Evolutionary conservation across 1,140 invertebrate species (phyloP).

Genomic region (Drosophila sucinea): DNA sequence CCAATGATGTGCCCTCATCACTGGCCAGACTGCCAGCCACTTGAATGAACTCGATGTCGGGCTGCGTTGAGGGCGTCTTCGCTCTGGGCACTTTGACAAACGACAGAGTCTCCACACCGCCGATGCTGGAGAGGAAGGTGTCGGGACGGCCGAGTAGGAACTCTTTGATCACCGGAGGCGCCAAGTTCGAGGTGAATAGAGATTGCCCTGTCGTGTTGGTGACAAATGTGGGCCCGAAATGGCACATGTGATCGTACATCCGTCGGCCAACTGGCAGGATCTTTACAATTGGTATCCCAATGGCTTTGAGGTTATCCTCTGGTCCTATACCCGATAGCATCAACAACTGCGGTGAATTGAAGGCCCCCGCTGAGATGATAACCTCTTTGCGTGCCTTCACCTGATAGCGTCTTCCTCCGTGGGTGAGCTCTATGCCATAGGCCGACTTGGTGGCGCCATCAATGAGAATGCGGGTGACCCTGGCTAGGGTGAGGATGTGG

Average conservation of each 20-base stretch:
- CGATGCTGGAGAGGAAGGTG: constrained; percentile 75
- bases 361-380: constrained; percentile 88
- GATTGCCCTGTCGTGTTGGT: constrained; percentile 83
- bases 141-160: constrained; percentile 57
- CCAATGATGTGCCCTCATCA: constrained; percentile 86
- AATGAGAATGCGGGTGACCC: constrained; percentile 87
- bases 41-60: constrained; percentile 87
- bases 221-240: constrained; percentile 86
- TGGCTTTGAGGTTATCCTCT: constrained; percentile 85
- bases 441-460: constrained; percentile 85
- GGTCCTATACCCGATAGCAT: constrained; percentile 93
- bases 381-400: constrained; percentile 87
- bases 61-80: constrained; percentile 84
- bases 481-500: constrained; percentile 85
- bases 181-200: constrained; percentile 77
- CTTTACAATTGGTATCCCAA: constrained; percentile 87
- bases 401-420: constrained; percentile 83
- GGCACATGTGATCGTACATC: constrained; percentile 90
- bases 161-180: constrained; percentile 44
- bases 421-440: constrained; percentile 86
- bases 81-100: constrained; percentile 86
- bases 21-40: constrained; percentile 85
- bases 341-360: constrained; percentile 90
- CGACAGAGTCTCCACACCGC: constrained; percentile 87
- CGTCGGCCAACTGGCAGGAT: constrained; percentile 88